Conservation (phyloP, 1,140 invertebrate species). For the Micrasema minimum region DNA sequence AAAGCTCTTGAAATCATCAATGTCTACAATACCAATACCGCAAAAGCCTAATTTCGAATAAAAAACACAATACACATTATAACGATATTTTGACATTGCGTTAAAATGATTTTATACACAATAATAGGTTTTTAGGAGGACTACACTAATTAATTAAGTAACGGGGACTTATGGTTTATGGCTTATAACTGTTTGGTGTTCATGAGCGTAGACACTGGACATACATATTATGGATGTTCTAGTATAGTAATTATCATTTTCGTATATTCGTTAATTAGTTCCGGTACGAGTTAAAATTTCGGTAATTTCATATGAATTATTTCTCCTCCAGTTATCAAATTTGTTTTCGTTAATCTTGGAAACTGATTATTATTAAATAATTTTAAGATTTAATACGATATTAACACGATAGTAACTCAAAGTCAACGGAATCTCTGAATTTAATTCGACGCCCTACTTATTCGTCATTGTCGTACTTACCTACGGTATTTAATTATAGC, state of each 20-base stretch:
- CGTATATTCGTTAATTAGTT: constrained; percentile 41
- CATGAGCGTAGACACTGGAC: constrained; percentile 9
- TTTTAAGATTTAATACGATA: background rate
- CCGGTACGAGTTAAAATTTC: constrained; percentile 32
- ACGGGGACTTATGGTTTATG: constrained; percentile 13
- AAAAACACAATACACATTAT: too few relatives aligned
- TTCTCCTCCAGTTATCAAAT: constrained; percentile 19
- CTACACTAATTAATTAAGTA: constrained; percentile 17
- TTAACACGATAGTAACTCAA: too few relatives aligned
- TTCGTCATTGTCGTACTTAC: too few relatives aligned
- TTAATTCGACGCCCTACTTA: too few relatives aligned
- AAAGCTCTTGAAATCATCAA: too few relatives aligned
- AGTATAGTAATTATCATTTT: constrained; percentile 27
- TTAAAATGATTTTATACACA: too few relatives aligned
- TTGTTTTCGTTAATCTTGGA: constrained; percentile 7
- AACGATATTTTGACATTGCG: too few relatives aligned
- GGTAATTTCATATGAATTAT: constrained; percentile 12
- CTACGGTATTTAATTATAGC: too few relatives aligned
- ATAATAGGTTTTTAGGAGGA: background rate
- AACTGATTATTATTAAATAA: constrained; percentile 7
- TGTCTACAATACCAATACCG: too few relatives aligned
- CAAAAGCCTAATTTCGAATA: too few relatives aligned
- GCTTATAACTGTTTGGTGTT: constrained; percentile 31
- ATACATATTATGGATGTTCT: background rate
- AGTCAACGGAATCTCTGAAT: too few relatives aligned